A percentile compares a stretch with the other conserved stretches of the same genome.
These are phyloP conservation scores for Helicoverpa armigera DNA, from an alignment of 1,140 invertebrate species.

Conservation along the genomic window DNA sequence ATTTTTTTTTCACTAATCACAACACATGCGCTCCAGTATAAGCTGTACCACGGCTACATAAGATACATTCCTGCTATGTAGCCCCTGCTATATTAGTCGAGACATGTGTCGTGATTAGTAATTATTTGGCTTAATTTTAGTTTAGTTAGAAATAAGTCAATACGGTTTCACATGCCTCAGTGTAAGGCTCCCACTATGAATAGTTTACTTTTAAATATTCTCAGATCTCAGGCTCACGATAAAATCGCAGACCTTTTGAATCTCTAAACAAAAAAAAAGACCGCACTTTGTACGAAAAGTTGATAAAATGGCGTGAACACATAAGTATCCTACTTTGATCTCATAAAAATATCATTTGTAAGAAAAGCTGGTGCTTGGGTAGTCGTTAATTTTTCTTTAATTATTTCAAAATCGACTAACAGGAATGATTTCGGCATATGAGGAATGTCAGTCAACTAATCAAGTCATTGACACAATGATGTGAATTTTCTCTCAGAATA, in stretches of 20 bases:
- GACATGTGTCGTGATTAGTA: conserved; percentile 33
- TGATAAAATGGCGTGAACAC: conserved; percentile 48
- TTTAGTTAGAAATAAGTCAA: conserved; percentile 62
- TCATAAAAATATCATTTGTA: conserved; percentile 56
- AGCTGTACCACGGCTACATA: not conserved
- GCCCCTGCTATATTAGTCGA: not conserved
- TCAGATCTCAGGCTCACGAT: conserved; percentile 50
- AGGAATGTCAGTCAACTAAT: not conserved
- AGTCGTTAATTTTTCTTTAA: conserved; percentile 52
- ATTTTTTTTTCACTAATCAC: conserved; percentile 29
- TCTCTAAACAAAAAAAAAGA: conserved; percentile 40
- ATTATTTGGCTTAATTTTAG: conserved; percentile 53
- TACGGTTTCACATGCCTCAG: conserved; percentile 46
- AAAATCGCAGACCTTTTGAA: conserved; percentile 46
- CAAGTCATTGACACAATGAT: not conserved
- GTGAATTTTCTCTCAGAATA: not conserved
- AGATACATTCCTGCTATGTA: not conserved
- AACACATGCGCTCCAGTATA: conserved; percentile 15
- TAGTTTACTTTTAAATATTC: conserved; percentile 45
- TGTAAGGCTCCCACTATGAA: conserved; percentile 34
- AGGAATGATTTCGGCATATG: not conserved
- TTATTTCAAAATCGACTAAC: conserved; percentile 6
- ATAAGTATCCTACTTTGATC: conserved; percentile 66
- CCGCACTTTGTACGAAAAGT: conserved; percentile 34
- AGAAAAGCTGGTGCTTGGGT: conserved; percentile 67